Evolutionary conservation across 2,888 invertebrate species (phyloP).

Genomic region (Troilus luridus): DNA sequence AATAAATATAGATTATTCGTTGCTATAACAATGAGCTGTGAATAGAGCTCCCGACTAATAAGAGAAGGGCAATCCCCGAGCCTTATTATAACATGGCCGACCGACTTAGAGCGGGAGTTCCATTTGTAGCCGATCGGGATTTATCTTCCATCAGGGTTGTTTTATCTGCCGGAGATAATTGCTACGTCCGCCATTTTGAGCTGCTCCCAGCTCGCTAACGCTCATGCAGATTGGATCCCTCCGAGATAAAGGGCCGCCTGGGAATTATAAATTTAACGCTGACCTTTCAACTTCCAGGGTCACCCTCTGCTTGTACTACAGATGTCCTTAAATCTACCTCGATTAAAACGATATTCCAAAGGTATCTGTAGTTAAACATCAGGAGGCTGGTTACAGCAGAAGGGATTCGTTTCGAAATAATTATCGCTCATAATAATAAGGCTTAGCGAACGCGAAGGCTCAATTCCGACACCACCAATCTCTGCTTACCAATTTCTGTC

Average conservation of each 20-base stretch:
- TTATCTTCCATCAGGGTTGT: slow-evolving; percentile 2
- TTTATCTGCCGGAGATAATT: neutral
- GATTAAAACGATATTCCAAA: neutral
- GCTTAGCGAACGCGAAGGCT: too few species aligned
- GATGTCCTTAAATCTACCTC: neutral
- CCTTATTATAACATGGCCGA: neutral
- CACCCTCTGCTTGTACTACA: neutral
- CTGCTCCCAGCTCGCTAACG: neutral
- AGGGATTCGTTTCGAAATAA: neutral
- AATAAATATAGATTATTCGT: too few species aligned
- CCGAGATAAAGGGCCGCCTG: neutral
- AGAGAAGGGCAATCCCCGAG: neutral
- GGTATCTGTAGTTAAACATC: neutral
- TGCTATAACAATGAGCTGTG: neutral
- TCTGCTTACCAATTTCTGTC: too few species aligned
- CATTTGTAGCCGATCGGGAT: slow-evolving; percentile 6
- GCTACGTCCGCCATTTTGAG: neutral
- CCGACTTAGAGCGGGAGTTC: neutral
- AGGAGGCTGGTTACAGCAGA: neutral
- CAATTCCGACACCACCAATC: too few species aligned
- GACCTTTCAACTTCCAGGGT: neutral
- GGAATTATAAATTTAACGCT: slow-evolving; percentile 26
- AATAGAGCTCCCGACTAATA: neutral
- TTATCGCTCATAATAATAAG: too few species aligned
- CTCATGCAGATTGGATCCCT: neutral